Evolutionary conservation across 2,113 vertebrate genomes (phyloP).

Genomic region (Passer montanus): DNA sequence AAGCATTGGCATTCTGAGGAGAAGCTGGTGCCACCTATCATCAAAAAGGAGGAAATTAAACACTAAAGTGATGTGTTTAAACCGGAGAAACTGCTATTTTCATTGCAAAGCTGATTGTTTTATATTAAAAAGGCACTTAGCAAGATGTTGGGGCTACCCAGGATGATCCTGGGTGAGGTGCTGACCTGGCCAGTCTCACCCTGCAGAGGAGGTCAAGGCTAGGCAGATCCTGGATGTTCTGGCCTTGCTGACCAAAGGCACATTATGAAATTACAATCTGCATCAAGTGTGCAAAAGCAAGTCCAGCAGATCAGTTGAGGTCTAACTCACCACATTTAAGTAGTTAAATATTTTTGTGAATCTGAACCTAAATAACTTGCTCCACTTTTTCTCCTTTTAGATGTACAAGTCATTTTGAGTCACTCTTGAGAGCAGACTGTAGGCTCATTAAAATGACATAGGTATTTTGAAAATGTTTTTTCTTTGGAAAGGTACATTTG

Average conservation of each 20-base stretch:
- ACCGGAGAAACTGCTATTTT: background rate
- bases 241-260: background rate
- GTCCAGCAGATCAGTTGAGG: background rate
- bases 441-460: background rate
- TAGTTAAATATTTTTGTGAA: background rate
- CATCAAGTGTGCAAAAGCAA: background rate
- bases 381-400: background rate
- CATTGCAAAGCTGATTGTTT: background rate
- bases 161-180: background rate
- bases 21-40: conserved; percentile 46
- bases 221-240: background rate
- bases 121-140: background rate
- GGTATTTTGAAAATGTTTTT: background rate
- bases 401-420: background rate
- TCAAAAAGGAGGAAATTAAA: background rate
- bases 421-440: background rate
- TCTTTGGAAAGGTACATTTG: background rate
- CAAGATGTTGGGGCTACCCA: background rate
- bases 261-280: background rate
- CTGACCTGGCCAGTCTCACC: background rate
- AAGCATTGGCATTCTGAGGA: background rate
- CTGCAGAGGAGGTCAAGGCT: background rate
- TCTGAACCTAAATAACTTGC: background rate
- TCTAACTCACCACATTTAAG: background rate
- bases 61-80: background rate